These are phyloP conservation scores for Bombycilla garrulus DNA, from an alignment of 2,113 vertebrate genomes.

Conservation along the genomic window DNA sequence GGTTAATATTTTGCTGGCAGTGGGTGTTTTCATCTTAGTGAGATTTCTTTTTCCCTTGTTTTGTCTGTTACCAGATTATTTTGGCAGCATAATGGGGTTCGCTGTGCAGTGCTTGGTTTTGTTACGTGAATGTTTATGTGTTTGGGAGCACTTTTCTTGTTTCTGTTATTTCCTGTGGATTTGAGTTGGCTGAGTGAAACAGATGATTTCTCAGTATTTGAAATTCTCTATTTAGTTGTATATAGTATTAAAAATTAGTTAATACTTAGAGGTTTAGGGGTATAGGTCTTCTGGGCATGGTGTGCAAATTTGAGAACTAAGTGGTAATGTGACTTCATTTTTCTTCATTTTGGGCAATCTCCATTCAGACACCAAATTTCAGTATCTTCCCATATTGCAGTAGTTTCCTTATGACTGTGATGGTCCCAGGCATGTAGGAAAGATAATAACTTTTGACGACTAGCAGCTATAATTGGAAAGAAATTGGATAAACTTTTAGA, in stretches of 20 bases:
- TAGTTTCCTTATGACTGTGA: not conserved
- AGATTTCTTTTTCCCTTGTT: not conserved
- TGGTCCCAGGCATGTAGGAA: not conserved
- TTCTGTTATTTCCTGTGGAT: not conserved
- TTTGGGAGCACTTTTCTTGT: not conserved
- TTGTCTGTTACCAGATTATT: not conserved
- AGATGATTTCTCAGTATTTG: not conserved
- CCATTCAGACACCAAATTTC: not conserved
- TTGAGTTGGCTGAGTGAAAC: not conserved
- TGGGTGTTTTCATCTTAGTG: not conserved
- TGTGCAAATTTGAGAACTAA: not conserved
- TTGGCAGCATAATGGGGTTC: not conserved
- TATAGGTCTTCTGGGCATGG: not conserved
- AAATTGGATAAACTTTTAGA: not conserved
- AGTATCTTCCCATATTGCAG: not conserved
- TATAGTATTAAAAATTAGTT: not conserved
- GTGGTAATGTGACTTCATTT: not conserved
- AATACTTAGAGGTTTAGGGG: not conserved
- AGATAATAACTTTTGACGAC: not conserved
- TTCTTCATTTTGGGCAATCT: conserved; percentile 2
- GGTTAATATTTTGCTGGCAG: not conserved
- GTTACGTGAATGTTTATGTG: not conserved
- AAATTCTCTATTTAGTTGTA: not conserved
- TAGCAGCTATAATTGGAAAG: not conserved
- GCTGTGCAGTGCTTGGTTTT: not conserved